Evolutionary conservation across 2,797 vertebrate species (phyloP).

Genomic region (Chelon labrosus): DNA sequence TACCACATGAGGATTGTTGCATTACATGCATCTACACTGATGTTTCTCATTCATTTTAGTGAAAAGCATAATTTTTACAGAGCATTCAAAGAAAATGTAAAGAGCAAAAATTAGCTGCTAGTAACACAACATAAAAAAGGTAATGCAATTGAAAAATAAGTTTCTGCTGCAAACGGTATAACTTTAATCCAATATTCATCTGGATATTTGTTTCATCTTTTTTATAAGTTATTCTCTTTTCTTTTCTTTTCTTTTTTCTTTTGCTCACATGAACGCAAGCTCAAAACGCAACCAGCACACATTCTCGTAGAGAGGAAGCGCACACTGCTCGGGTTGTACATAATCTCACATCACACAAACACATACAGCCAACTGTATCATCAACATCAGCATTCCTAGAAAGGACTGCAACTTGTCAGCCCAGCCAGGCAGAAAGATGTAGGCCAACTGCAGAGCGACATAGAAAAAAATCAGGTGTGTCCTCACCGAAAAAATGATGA

Average conservation of each 20-base stretch:
- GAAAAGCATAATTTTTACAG: background rate
- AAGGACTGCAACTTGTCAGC: conserved; percentile 64
- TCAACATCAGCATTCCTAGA: conserved; percentile 70
- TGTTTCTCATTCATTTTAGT: too few relatives aligned
- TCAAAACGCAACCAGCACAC: background rate
- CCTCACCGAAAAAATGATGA: conserved; percentile 59
- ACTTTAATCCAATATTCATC: too few relatives aligned
- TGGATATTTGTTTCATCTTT: background rate
- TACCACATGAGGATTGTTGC: background rate
- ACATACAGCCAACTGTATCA: conserved; percentile 34
- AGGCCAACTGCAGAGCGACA: conserved; percentile 80
- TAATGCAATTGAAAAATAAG: background rate
- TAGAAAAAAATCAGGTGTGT: conserved; percentile 55
- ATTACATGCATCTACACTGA: background rate
- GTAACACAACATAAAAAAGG: background rate
- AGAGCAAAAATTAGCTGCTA: background rate
- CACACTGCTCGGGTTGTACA: conserved; percentile 12
- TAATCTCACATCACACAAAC: conserved; percentile 20
- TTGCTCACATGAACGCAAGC: background rate
- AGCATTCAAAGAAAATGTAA: background rate
- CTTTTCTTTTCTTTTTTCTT: background rate
- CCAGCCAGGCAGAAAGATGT: conserved; percentile 82
- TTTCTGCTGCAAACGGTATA: background rate
- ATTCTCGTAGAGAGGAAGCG: background rate
- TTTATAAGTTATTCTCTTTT: background rate